phyloP scores from a whole-genome alignment of 1,140 invertebrate genomes.

The Lasioglossum albipes region DNA sequence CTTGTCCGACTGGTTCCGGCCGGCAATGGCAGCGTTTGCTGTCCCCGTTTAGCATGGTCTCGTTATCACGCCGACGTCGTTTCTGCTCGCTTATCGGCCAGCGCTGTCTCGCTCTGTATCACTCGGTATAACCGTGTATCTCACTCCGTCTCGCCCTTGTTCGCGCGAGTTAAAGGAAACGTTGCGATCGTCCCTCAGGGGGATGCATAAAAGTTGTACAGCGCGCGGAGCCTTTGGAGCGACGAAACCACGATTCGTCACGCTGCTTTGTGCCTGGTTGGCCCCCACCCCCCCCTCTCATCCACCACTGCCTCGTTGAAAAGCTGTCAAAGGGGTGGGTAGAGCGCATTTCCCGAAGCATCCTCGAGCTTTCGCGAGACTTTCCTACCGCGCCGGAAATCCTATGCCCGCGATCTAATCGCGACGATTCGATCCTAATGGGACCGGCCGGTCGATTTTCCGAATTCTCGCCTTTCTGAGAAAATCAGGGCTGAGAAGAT shows the following conservation, averaged over 20 bases:
- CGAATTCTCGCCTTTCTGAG: too few relatives aligned
- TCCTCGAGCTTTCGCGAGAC: neutral
- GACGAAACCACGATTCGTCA: neutral
- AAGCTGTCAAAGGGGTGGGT: neutral
- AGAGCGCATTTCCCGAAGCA: neutral
- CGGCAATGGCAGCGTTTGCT: neutral
- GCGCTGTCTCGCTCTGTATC: slow-evolving; percentile 10
- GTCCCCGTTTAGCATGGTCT: slow-evolving; percentile 36
- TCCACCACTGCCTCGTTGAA: neutral
- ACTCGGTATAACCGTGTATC: too few relatives aligned
- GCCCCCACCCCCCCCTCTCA: too few relatives aligned
- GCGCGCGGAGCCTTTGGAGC: slow-evolving; percentile 19
- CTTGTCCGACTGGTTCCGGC: neutral
- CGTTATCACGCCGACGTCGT: slow-evolving; percentile 40
- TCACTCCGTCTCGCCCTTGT: slow-evolving; percentile 5
- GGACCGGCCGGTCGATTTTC: too few relatives aligned
- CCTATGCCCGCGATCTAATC: neutral
- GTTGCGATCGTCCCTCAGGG: neutral
- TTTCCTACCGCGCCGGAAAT: neutral
- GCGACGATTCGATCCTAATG: neutral
- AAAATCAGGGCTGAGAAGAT: too few relatives aligned
- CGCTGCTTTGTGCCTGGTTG: slow-evolving; percentile 31
- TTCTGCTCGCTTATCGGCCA: slow-evolving; percentile 30
- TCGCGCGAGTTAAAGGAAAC: slow-evolving; percentile 31
- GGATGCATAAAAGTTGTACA: slow-evolving; percentile 32